Evolutionary conservation across 2,113 vertebrate genomes (phyloP).

Genomic region (Austrofundulus limnaeus): DNA sequence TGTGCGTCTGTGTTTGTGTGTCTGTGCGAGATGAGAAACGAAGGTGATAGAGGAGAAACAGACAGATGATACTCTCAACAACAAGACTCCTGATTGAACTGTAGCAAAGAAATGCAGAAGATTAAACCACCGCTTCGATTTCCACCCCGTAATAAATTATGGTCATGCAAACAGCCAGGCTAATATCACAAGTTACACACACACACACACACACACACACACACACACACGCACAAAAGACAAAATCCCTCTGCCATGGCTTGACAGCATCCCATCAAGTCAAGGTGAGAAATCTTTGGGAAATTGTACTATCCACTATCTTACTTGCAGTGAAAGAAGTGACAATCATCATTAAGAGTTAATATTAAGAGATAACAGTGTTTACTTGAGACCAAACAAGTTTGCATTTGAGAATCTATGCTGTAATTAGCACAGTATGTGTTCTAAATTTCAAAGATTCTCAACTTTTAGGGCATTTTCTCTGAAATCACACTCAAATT

Average conservation of each 20-base stretch:
- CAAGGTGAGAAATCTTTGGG: neutral
- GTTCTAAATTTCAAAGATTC: neutral
- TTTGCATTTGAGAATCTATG: neutral
- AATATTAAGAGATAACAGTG: too few relatives aligned
- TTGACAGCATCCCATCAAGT: slow-evolving; percentile 1
- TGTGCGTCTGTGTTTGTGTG: neutral
- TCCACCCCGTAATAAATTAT: slow-evolving; percentile 29
- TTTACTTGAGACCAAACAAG: too few relatives aligned
- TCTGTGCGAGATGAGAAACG: slow-evolving; percentile 2
- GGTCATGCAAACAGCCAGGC: slow-evolving; percentile 33
- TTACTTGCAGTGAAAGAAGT: neutral
- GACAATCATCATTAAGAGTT: neutral
- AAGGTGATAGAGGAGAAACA: slow-evolving; percentile 11
- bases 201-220: too few relatives aligned
- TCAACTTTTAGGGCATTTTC: neutral
- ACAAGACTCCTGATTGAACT: slow-evolving; percentile 48
- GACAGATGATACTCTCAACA: slow-evolving; percentile 45
- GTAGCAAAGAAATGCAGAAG: slow-evolving; percentile 51
- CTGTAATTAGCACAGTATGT: neutral
- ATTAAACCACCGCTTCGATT: slow-evolving; percentile 36
- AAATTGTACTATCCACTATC: neutral
- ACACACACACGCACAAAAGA: too few relatives aligned
- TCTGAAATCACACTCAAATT: too few relatives aligned
- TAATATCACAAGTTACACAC: slow-evolving; percentile 30
- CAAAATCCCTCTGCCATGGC: slow-evolving; percentile 1